Conservation (phyloP, 2,113 vertebrate genomes). For the Bos indicus region DNA sequence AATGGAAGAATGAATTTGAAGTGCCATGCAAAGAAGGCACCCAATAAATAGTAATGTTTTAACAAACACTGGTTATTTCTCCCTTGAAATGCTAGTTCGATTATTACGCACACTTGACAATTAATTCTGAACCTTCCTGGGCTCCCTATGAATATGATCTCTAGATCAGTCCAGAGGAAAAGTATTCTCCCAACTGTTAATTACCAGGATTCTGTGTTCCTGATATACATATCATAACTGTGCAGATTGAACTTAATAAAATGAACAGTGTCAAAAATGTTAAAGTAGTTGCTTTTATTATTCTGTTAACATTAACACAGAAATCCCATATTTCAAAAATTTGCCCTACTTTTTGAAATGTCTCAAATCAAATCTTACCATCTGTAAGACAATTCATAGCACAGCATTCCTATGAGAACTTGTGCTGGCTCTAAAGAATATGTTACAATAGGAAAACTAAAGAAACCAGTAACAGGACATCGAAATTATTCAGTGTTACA, state of each 20-base stretch:
- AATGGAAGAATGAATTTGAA: not conserved
- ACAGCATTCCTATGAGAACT: slow-evolving; percentile 9
- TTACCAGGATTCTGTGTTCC: not conserved
- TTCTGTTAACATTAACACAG: not conserved
- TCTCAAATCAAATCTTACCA: not conserved
- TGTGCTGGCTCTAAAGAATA: slow-evolving; percentile 5
- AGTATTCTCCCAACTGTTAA: not conserved
- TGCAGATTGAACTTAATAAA: not conserved
- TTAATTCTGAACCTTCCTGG: not conserved
- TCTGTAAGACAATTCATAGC: not conserved
- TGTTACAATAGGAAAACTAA: not conserved
- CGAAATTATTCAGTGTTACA: slow-evolving; percentile 12
- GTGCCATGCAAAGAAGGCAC: not conserved
- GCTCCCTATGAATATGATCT: not conserved
- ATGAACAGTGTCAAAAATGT: not conserved
- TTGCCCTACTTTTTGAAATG: slow-evolving; percentile 3
- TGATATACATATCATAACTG: not conserved
- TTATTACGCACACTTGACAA: not conserved
- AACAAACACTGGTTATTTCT: slow-evolving; percentile 1
- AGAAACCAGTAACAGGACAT: not conserved
- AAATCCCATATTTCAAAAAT: not conserved
- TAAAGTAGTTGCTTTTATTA: not conserved
- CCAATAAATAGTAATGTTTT: not conserved
- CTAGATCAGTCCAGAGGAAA: not conserved
- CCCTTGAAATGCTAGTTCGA: slow-evolving; percentile 15